Evolutionary conservation across 2,797 vertebrate species (phyloP).

Genomic region (Alcedo quadribrachys): DNA sequence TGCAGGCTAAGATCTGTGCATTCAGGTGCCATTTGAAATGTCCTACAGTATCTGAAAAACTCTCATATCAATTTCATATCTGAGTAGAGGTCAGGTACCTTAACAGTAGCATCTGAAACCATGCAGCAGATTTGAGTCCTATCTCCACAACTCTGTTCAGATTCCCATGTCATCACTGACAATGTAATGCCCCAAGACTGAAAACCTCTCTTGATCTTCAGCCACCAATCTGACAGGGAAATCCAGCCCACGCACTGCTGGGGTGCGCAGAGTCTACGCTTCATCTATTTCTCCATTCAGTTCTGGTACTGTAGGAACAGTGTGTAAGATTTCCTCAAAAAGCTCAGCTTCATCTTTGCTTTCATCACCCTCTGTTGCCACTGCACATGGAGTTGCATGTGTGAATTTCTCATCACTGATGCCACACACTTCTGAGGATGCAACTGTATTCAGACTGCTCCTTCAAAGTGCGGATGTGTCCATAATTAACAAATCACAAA

Average conservation of each 20-base stretch:
- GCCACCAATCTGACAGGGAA: not conserved
- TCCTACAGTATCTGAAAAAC: not conserved
- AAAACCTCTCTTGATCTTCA: not conserved
- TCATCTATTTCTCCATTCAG: not conserved
- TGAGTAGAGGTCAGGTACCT: not conserved
- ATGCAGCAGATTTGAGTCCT: not conserved
- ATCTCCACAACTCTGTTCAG: accelerated
- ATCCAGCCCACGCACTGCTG: too few relatives aligned
- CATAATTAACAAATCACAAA: not conserved
- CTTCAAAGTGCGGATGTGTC: not conserved
- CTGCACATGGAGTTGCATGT: not conserved
- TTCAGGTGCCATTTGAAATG: not conserved
- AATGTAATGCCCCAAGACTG: not conserved
- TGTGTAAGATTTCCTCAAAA: not conserved
- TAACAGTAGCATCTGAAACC: not conserved
- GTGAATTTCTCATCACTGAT: not conserved
- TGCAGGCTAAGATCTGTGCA: not conserved
- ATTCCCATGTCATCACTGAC: not conserved
- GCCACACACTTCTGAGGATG: not conserved
- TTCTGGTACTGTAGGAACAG: not conserved
- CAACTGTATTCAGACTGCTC: not conserved
- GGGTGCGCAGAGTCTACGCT: not conserved
- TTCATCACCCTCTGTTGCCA: not conserved
- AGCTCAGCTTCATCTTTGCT: not conserved
- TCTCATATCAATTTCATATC: not conserved